Evolutionary conservation across 2,888 invertebrate species (phyloP).

Genomic region (Cheilosia grossa): DNA sequence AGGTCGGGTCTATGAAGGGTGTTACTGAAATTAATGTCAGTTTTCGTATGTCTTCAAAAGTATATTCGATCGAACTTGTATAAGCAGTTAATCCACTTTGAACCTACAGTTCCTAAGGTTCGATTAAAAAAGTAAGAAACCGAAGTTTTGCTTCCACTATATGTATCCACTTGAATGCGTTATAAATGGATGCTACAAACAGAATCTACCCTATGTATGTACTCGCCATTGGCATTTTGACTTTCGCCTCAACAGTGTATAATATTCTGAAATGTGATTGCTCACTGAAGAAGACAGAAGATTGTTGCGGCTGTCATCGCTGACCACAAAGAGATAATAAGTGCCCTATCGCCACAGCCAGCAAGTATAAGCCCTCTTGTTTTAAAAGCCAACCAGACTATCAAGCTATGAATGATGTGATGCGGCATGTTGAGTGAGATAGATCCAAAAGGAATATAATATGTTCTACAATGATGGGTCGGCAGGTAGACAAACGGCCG

Average conservation of each 20-base stretch:
- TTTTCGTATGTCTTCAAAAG: too few species aligned
- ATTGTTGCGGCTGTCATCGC: slow-evolving; percentile 75
- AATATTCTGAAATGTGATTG: slow-evolving; percentile 67
- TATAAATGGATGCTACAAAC: not conserved
- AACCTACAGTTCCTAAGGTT: too few species aligned
- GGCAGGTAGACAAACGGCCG: slow-evolving; percentile 71
- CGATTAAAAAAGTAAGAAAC: too few species aligned
- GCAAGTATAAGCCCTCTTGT: slow-evolving; percentile 49
- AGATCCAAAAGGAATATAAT: slow-evolving; percentile 57
- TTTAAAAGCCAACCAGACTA: slow-evolving; percentile 28
- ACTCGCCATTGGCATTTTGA: slow-evolving; percentile 26
- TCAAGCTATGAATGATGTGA: slow-evolving; percentile 22
- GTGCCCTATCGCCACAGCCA: slow-evolving; percentile 46
- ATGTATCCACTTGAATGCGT: not conserved
- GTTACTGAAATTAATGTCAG: not conserved
- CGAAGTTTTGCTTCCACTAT: too few species aligned
- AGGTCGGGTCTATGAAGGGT: not conserved
- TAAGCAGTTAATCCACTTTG: too few species aligned
- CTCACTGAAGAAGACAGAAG: slow-evolving; percentile 72
- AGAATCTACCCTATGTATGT: slow-evolving; percentile 5
- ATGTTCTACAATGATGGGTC: slow-evolving; percentile 66
- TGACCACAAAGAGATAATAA: slow-evolving; percentile 75
- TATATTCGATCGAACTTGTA: too few species aligned
- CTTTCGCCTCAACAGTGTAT: slow-evolving; percentile 51
- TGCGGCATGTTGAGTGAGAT: slow-evolving; percentile 64